Conservation (phyloP, 2,797 vertebrate species). For the Platalea minor region DNA sequence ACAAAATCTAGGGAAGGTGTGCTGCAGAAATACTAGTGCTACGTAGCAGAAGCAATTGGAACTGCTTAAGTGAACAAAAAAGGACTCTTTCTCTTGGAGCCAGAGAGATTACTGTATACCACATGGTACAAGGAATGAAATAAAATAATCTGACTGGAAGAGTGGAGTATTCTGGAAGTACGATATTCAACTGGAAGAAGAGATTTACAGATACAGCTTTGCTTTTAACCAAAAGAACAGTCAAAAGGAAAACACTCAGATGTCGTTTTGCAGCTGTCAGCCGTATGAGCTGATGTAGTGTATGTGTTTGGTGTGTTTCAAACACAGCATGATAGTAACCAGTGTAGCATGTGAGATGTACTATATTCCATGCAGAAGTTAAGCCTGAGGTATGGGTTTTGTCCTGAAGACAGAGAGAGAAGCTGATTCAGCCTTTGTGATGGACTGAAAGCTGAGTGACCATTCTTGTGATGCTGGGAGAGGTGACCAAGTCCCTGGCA, state of each 20-base stretch:
- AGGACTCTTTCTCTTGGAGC: neutral
- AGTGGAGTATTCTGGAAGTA: neutral
- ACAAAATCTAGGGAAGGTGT: neutral
- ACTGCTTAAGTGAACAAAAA: neutral
- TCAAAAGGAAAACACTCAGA: neutral
- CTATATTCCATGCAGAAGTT: neutral
- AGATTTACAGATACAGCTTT: neutral
- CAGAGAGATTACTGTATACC: neutral
- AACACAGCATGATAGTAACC: neutral
- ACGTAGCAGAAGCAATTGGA: neutral
- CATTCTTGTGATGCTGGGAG: neutral
- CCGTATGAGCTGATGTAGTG: neutral
- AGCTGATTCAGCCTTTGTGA: neutral
- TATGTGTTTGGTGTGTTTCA: neutral
- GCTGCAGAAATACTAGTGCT: neutral
- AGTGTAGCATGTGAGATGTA: neutral
- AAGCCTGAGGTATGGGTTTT: neutral
- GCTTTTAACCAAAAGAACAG: neutral
- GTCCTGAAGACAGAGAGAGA: neutral
- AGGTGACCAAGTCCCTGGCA: neutral
- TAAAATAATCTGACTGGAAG: neutral
- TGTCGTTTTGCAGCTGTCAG: neutral
- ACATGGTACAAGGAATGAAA: neutral
- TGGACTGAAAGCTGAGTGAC: neutral
- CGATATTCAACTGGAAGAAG: neutral